Evolutionary conservation across 2,888 invertebrate species (phyloP).

Genomic region (Athripsodes cinereus): DNA sequence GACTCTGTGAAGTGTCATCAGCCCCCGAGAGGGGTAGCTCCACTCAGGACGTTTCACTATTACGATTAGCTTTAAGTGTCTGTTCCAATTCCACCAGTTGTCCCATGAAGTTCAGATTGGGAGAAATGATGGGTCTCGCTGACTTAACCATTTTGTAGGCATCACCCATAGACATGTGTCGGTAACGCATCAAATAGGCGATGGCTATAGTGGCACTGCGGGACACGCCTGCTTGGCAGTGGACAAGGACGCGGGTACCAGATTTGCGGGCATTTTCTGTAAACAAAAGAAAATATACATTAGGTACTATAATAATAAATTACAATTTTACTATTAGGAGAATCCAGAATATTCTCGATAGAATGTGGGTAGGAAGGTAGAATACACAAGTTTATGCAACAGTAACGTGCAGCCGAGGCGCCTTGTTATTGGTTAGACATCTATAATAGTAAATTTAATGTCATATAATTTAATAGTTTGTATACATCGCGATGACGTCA

Average conservation of each 20-base stretch:
- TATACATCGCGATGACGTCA: too few relatives aligned
- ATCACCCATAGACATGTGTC: constrained; percentile 74
- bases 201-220: constrained; percentile 92
- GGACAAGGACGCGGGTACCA: constrained; percentile 65
- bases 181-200: constrained; percentile 89
- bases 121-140: constrained; percentile 84
- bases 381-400: too few relatives aligned
- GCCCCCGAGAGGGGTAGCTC: constrained; percentile 7
- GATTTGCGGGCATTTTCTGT: constrained; percentile 26
- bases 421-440: too few relatives aligned
- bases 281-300: constrained; percentile 8
- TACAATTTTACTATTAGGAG: too few relatives aligned
- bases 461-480: too few relatives aligned
- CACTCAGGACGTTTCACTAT: constrained; percentile 24
- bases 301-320: not conserved
- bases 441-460: too few relatives aligned
- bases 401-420: too few relatives aligned
- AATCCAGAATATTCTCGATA: too few relatives aligned
- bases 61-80: constrained; percentile 44
- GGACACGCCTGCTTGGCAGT: constrained; percentile 94
- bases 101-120: constrained; percentile 91
- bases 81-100: constrained; percentile 83
- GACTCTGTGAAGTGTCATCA: not conserved
- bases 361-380: too few relatives aligned
- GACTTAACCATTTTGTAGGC: constrained; percentile 83